Evolutionary conservation across 2,113 vertebrate genomes (phyloP).

Genomic region (Cyphomyrus discorhynchus): DNA sequence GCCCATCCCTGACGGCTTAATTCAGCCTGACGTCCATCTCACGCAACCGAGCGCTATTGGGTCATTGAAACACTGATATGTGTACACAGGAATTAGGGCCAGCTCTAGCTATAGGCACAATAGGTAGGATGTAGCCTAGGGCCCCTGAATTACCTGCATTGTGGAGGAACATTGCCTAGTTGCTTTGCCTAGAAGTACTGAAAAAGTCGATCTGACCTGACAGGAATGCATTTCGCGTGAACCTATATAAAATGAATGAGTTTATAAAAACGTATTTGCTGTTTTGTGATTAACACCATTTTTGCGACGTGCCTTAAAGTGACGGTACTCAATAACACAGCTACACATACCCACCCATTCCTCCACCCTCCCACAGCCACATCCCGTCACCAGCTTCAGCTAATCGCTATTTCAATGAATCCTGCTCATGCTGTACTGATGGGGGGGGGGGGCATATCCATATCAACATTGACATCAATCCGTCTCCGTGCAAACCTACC

Average conservation of each 20-base stretch:
- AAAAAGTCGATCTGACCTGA: neutral
- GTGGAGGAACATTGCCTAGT: neutral
- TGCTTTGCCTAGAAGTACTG: neutral
- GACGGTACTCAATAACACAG: neutral
- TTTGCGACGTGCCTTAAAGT: neutral
- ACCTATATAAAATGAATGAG: neutral
- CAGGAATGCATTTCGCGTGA: neutral
- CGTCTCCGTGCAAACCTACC: constrained; percentile 61
- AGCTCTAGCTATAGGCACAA: neutral
- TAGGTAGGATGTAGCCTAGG: neutral
- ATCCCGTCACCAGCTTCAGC: neutral
- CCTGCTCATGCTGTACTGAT: neutral
- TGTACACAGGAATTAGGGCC: neutral
- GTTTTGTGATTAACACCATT: neutral
- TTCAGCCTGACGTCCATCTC: neutral
- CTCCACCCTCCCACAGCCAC: neutral
- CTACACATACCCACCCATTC: neutral
- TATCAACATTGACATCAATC: neutral
- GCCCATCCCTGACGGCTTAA: neutral
- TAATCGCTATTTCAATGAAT: neutral
- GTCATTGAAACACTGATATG: neutral
- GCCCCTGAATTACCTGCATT: neutral
- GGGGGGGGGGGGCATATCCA: neutral
- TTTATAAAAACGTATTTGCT: neutral
- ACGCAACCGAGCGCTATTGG: neutral